Percentiles rank a stretch among this genome's conserved stretches.
phyloP scores from a whole-genome alignment of 2,797 vertebrate genomes.

The Lophotriccus pileatus region DNA sequence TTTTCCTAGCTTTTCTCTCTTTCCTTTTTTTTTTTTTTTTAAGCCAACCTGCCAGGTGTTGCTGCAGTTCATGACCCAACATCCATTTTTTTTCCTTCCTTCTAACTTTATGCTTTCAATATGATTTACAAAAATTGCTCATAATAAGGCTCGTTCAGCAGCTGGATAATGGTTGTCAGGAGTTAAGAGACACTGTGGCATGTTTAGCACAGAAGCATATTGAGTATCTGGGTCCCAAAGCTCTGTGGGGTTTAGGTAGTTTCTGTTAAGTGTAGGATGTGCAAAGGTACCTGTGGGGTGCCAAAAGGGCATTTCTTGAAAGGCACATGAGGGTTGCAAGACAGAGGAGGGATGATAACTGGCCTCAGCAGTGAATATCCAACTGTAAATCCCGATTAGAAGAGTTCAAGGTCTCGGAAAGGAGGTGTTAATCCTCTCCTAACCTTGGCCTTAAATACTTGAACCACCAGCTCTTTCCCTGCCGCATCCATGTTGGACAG shows the following conservation, averaged over 20 bases:
- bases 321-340: not conserved
- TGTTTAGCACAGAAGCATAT: conserved; percentile 55
- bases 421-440: not conserved
- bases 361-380: not conserved
- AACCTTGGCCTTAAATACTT: not conserved
- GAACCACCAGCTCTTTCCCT: fast-evolving
- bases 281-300: not conserved
- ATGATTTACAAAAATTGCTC: conserved; percentile 70
- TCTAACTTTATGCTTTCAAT: conserved; percentile 60
- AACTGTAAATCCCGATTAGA: conserved; percentile 11
- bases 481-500: fast-evolving
- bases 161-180: conserved; percentile 69
- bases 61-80: conserved; percentile 54
- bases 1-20: conserved; percentile 6
- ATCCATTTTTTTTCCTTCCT: not conserved
- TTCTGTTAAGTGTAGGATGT: not conserved
- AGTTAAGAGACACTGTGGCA: conserved; percentile 61
- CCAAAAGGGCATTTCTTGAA: not conserved
- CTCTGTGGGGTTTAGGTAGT: not conserved
- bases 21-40: not conserved
- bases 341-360: not conserved
- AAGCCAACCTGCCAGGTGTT: conserved; percentile 38
- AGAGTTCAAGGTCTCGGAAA: not conserved
- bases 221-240: conserved; percentile 43
- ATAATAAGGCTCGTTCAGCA: conserved; percentile 68